Conservation (phyloP, 2,797 vertebrate species). For the Aplochiton taeniatus region DNA sequence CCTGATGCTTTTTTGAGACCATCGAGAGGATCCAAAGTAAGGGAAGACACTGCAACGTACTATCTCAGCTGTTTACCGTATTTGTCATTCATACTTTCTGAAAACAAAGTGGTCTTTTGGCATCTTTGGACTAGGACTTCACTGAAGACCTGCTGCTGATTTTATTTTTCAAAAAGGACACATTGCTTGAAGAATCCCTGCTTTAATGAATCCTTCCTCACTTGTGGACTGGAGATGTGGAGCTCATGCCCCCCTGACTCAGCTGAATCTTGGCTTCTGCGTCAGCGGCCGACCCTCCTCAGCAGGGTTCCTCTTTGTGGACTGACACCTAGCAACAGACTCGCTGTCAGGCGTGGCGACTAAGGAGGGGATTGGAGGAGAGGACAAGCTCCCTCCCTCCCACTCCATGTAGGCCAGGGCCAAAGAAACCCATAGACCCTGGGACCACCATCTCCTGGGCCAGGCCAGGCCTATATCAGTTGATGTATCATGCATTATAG, state of each 20-base stretch:
- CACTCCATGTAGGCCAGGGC: slow-evolving; percentile 15
- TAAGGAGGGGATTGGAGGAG: too few species aligned
- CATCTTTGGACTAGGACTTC: background rate
- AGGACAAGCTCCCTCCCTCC: slow-evolving; percentile 16
- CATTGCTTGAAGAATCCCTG: background rate
- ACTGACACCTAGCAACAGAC: background rate
- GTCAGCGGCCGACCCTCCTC: slow-evolving; percentile 28
- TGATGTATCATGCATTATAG: slow-evolving; percentile 74
- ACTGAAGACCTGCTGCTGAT: background rate
- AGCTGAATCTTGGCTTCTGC: slow-evolving; percentile 31
- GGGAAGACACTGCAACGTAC: slow-evolving; percentile 4
- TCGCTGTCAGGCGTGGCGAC: background rate
- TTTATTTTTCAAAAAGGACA: slow-evolving; percentile 23
- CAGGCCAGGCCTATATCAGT: slow-evolving; percentile 48
- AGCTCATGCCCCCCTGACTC: slow-evolving; percentile 44
- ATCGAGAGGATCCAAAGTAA: slow-evolving; percentile 20
- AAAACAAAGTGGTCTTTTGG: slow-evolving; percentile 9
- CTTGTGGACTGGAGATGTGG: slow-evolving; percentile 23
- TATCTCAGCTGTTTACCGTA: slow-evolving; percentile 20
- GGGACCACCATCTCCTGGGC: slow-evolving; percentile 41
- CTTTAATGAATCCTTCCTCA: slow-evolving; percentile 30
- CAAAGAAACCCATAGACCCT: slow-evolving; percentile 24
- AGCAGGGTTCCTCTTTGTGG: slow-evolving; percentile 8
- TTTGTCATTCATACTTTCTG: slow-evolving; percentile 22
- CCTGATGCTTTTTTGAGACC: slow-evolving; percentile 22